Evolutionary conservation across 2,797 vertebrate species (phyloP).

Genomic region (Xyrichtys novacula): DNA sequence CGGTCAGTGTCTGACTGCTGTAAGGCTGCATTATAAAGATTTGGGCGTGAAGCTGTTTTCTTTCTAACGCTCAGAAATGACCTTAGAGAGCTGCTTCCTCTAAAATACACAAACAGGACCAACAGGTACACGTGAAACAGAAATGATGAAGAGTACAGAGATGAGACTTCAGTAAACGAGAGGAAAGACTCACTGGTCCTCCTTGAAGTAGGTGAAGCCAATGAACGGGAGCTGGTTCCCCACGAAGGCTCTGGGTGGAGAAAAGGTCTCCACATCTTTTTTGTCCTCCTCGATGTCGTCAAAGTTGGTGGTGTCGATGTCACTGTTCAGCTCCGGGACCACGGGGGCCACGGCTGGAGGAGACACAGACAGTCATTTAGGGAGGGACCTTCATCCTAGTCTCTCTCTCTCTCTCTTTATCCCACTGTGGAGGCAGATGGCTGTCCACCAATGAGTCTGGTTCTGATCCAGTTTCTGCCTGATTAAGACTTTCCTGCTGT

Average conservation of each 20-base stretch:
- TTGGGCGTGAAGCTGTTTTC: conserved; percentile 43
- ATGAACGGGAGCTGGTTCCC: conserved; percentile 98
- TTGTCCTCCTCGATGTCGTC: conserved; percentile 97
- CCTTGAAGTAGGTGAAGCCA: conserved; percentile 97
- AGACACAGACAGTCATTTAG: conserved; percentile 33
- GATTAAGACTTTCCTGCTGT: neutral
- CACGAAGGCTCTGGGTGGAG: conserved; percentile 94
- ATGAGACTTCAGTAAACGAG: neutral
- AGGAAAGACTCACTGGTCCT: conserved; percentile 91
- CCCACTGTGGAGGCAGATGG: too few species aligned
- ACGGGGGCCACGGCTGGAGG: conserved; percentile 94
- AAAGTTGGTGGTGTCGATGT: conserved; percentile 98
- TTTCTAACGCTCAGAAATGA: conserved; percentile 18
- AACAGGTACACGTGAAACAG: too few species aligned
- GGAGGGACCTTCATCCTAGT: too few species aligned
- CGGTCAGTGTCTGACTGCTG: conserved; percentile 67
- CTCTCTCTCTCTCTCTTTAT: neutral
- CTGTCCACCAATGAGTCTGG: neutral
- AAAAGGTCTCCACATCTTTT: conserved; percentile 92
- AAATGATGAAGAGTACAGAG: too few species aligned
- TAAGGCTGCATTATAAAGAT: conserved; percentile 45
- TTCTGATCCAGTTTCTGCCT: neutral
- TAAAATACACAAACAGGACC: neutral
- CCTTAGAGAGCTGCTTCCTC: conserved; percentile 45
- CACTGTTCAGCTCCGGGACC: conserved; percentile 95